Evolutionary conservation across 2,113 vertebrate species (phyloP), one percentile per base, ranked within the genome.

Genomic region (Leptobrachium leishanense): DNA sequence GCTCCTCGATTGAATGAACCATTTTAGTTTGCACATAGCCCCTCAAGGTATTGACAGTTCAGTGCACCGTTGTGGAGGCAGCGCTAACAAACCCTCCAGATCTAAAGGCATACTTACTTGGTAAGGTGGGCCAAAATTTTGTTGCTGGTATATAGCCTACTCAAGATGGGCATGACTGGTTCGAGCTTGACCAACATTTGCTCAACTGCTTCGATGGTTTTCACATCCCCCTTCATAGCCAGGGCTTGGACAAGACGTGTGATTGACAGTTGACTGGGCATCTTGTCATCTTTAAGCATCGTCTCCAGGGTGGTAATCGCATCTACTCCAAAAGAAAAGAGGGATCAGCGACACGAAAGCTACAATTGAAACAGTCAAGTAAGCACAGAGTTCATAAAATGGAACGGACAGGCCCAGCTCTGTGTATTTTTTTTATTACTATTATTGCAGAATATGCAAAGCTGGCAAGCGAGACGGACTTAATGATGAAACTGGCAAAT

Each of bases 91-190:
- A 31, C 20, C 20, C 20, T 31, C 20, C 20, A 31, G 20, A 31
- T 31, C 20, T 31, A 31, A 31, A 31, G 20, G 20, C 11, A 8
- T 54, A 90, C 95, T 94, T 89, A 98, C 97, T 88, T 98, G 73
- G 89, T 94, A 50, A 95, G 92, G 84, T 93, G 87, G 66, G 94
- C 95, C 76, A 96, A 74, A 50, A 90, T 91, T 43, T 74, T 86
- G 85, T 95, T 95, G 86, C 95, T 98, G 84, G 91, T n/a, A 11
- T 95, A 93, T 83, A 96, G 12, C 88, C 95, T 96, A 12, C 1
- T 13, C 83, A 93, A 92, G 12, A 96, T 7, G 78, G 83, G 86
- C 78, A 92, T 0, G 1, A 74, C 64, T 0, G 76, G 63, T 64
- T 76, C 84, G 0, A 89, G 4, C 1, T 20, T 82, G 44, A 86